Base-by-base conservation (phyloP, 2,797 vertebrate genomes). In the Lagocephalus sceleratus region DNA sequence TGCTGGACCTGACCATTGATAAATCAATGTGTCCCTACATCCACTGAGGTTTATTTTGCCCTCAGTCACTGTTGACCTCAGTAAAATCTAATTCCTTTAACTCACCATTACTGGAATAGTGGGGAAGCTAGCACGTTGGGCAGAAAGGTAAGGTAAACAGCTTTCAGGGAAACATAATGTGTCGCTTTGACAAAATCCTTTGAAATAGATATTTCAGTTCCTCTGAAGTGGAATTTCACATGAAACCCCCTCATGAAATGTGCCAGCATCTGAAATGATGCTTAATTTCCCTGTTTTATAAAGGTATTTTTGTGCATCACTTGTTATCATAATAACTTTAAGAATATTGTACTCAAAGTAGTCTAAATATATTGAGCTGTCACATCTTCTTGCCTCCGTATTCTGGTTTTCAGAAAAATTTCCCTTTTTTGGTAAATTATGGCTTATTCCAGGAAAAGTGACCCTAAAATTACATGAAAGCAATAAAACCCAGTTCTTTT, bases 1-100 rank as follows among this genome's bases (percentile, higher is more conserved):
- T 29, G 26, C 26, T 29, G 26, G 26, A 29, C 3, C 39, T 6
- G 6, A 40, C 71, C 60, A 20, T 20, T 38, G 62, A 44, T 78
- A 73, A 85, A 52, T 85, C 75, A 74, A 50, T 60, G 69, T 62
- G 72, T 52, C 75, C 69, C 78, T 76, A 73, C 81, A 73, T 81
- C 71, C 49, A 78, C 79, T 68, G 69, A 78, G 63, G 66, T 78
- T 83, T 22, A 73, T 73, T 75, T 73, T 68, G 66, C 68, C 58
- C 68, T 66, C 57, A 29, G 51, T 61, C 49, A 32, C 63, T 71
- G 44, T 54, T 70, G 68, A 75, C 75, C 80, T 66, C 59, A 68
- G 59, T 71, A 73, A 62, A 64, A 68, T 70, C 68, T 57, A 78
- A 76, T 69, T 77, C 62, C 66, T 78, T 76, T 70, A 68, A 55